Percentiles rank a stretch among this genome's conserved stretches.
Conservation (phyloP, 2,113 vertebrate species). For the Leptosomus discolor region DNA sequence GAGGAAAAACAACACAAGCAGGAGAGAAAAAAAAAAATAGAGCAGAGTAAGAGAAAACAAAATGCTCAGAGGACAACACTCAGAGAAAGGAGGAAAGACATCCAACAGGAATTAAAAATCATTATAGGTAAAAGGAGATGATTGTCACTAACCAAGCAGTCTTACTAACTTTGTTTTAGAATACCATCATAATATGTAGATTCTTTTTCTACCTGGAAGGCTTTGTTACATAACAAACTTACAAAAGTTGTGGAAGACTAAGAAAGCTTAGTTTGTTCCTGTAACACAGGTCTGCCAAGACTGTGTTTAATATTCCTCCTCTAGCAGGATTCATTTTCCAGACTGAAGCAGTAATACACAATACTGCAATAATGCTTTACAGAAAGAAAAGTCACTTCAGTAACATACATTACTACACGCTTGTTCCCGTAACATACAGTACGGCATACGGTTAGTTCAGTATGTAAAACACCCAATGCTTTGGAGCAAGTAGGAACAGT, state of each 20-base stretch:
- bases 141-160: background rate
- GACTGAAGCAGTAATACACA: background rate
- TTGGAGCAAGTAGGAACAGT: background rate
- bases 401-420: no score
- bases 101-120: background rate
- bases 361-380: background rate
- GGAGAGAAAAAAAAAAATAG: background rate
- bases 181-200: background rate
- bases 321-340: background rate
- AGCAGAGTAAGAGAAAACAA: background rate
- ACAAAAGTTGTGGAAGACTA: background rate
- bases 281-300: background rate
- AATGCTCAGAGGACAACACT: background rate
- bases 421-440: no score
- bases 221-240: background rate
- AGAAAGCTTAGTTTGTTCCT: background rate
- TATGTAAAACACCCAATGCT: background rate
- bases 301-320: background rate
- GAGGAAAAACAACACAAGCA: background rate
- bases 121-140: background rate
- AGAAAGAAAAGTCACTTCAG: background rate
- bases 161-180: background rate
- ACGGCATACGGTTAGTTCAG: background rate
- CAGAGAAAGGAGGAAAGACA: background rate
- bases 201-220: accelerated